Percentiles rank a stretch among this genome's conserved stretches.
Evolutionary conservation across 2,113 vertebrate species (phyloP).

Genomic region (Uria lomvia): DNA sequence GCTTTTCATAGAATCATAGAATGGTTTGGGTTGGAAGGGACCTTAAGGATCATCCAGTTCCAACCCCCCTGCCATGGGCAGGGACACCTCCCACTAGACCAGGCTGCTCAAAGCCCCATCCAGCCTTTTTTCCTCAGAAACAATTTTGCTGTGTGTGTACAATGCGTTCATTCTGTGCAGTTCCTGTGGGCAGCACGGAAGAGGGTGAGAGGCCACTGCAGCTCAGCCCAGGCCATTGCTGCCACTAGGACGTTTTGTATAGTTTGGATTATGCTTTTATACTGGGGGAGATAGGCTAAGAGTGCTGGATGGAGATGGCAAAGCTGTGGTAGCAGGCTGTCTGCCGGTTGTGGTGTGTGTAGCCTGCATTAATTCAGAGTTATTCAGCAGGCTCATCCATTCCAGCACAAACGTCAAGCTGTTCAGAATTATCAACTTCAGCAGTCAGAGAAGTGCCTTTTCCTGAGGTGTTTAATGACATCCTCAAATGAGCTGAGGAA

Average conservation of each 20-base stretch:
- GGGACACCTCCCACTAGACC: no score
- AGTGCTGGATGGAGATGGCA: not conserved
- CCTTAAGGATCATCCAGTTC: no score
- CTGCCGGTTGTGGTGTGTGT: not conserved
- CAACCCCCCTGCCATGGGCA: no score
- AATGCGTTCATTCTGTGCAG: fast-evolving
- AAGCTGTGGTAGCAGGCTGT: not conserved
- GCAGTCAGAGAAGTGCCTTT: not conserved
- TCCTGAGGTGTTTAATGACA: constrained; percentile 7
- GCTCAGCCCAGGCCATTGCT: not conserved
- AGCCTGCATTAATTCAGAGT: not conserved
- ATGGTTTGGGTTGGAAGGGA: no score
- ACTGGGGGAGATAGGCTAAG: not conserved
- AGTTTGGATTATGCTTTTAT: fast-evolving
- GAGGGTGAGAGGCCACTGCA: not conserved
- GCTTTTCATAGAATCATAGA: not conserved
- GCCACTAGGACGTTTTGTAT: not conserved
- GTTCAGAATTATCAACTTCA: not conserved
- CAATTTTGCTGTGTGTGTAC: fast-evolving
- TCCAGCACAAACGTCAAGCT: not conserved
- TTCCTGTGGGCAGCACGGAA: not conserved
- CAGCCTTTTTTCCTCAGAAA: not conserved
- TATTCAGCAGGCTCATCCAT: not conserved
- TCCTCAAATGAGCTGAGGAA: not conserved
- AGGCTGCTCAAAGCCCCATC: no score